Percentiles rank a stretch among this genome's conserved stretches.
Conservation (phyloP, 2,888 invertebrate species). For the Caenorhabditis becei region DNA sequence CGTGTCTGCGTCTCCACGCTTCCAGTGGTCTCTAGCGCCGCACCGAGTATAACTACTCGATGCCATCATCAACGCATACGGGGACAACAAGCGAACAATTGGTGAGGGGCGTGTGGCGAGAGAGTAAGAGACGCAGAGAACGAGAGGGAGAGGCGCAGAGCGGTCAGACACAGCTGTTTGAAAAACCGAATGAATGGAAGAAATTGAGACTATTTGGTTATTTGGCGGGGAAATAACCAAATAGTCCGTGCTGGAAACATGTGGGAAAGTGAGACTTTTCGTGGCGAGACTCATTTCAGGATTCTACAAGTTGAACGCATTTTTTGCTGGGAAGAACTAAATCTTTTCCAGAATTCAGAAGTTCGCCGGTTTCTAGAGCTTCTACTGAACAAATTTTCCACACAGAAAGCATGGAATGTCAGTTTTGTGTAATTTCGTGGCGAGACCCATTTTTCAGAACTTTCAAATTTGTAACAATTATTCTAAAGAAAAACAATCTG, state of each 20-base stretch:
- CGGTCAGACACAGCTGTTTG: conserved; percentile 46
- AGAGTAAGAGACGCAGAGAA: conserved; percentile 14
- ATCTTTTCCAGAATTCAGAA: too few relatives aligned
- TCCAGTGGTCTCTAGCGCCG: background rate
- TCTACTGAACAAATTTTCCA: too few relatives aligned
- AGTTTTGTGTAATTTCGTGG: too few relatives aligned
- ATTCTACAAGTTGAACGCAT: too few relatives aligned
- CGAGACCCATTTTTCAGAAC: too few relatives aligned
- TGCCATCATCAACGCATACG: conserved; percentile 57
- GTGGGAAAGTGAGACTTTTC: too few relatives aligned
- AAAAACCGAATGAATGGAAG: conserved; percentile 2
- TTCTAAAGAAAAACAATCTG: too few relatives aligned
- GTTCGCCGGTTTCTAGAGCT: too few relatives aligned
- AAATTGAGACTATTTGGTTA: conserved; percentile 19
- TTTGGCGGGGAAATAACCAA: background rate
- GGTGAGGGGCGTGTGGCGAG: conserved; percentile 44
- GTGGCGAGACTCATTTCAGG: too few relatives aligned
- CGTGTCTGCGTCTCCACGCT: conserved; percentile 12
- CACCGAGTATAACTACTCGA: conserved; percentile 41
- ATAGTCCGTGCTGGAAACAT: background rate
- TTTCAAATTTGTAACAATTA: too few relatives aligned
- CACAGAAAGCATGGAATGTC: too few relatives aligned
- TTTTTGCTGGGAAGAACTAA: too few relatives aligned
- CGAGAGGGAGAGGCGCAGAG: conserved; percentile 9
- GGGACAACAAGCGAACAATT: conserved; percentile 58